Percentiles rank a stretch among this genome's conserved stretches.
Evolutionary conservation across 2,888 invertebrate genomes (phyloP).

Genomic region (Bugulina stolonifera): DNA sequence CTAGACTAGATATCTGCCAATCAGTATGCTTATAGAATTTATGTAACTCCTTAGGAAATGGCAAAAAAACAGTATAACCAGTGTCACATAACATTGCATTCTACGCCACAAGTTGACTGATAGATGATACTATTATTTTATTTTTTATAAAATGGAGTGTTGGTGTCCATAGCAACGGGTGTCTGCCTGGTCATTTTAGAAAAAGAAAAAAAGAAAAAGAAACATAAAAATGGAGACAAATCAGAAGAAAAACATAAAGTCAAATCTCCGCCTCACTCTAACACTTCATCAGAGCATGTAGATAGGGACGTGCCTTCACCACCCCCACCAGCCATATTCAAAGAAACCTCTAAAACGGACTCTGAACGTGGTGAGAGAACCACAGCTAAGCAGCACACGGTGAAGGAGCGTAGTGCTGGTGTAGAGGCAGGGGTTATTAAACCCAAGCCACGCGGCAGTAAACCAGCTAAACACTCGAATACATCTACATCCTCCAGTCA

Average conservation of each 20-base stretch:
- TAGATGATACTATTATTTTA: no score
- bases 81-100: no score
- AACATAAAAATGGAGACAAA: conserved; percentile 27
- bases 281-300: not conserved
- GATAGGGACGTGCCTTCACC: conserved; percentile 9
- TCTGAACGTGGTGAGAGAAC: not conserved
- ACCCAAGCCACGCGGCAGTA: conserved; percentile 20
- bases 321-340: conserved; percentile 10
- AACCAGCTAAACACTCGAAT: conserved; percentile 13
- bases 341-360: not conserved
- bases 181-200: no score
- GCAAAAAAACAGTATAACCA: no score
- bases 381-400: conserved; percentile 12
- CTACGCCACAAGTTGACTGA: no score
- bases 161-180: no score
- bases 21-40: no score
- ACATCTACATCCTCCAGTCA: not conserved
- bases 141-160: no score
- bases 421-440: conserved; percentile 16
- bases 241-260: not conserved
- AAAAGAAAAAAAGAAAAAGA: conserved; percentile 30
- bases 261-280: not conserved
- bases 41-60: no score
- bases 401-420: conserved; percentile 15
- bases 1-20: no score